These are phyloP conservation scores for Anodontia alba DNA, from an alignment of 2,888 invertebrate genomes.

Conservation along the genomic window DNA sequence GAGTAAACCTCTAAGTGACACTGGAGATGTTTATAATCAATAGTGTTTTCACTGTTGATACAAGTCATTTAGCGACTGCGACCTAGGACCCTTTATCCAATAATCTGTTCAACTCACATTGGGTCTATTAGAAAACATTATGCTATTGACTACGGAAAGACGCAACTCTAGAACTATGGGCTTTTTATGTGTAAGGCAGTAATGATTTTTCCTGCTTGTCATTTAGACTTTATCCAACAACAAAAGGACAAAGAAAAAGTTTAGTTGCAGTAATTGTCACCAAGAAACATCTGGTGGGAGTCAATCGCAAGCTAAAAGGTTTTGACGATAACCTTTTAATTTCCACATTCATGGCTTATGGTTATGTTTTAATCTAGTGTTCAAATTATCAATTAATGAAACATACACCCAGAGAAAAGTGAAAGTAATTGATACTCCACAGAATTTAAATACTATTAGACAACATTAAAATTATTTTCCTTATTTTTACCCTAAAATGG, in stretches of 20 bases:
- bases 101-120: slow-evolving; percentile 15
- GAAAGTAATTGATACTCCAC: no score
- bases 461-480: no score
- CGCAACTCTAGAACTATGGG: not conserved
- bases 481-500: no score
- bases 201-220: slow-evolving; percentile 15
- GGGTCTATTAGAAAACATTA: slow-evolving; percentile 27
- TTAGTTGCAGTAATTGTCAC: not conserved
- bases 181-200: slow-evolving; percentile 15
- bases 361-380: no score
- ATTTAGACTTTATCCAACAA: not conserved
- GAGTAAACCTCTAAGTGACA: not conserved
- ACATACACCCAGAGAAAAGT: no score
- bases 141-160: slow-evolving; percentile 15
- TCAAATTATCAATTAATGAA: no score
- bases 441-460: no score
- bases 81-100: slow-evolving; percentile 38
- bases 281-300: not conserved
- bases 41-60: slow-evolving; percentile 46
- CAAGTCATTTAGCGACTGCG: slow-evolving; percentile 32
- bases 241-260: slow-evolving; percentile 13
- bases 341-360: no score
- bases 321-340: no score
- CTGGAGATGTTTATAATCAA: slow-evolving; percentile 32
- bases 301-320: not conserved